A percentile compares a stretch with the other conserved stretches of the same genome.
These are phyloP conservation scores for Eolophus roseicapilla DNA, from an alignment of 2,113 vertebrate genomes.

Conservation along the genomic window DNA sequence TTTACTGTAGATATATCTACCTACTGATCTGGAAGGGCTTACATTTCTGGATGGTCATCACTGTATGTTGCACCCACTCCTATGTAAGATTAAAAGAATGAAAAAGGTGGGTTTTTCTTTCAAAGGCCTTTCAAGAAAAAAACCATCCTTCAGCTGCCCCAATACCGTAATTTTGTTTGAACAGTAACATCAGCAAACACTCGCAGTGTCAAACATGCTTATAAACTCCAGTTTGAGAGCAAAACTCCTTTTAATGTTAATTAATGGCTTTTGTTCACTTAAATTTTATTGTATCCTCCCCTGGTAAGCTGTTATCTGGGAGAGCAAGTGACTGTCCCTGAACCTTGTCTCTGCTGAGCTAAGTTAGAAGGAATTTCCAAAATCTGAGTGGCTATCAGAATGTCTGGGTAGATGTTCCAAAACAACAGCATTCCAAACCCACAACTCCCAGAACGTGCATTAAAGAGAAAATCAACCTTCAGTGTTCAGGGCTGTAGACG, in stretches of 20 bases:
- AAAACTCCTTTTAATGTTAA: background rate
- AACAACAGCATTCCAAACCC: background rate
- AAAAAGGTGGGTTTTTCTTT: background rate
- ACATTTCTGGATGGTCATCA: background rate
- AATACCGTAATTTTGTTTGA: background rate
- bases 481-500: accelerated
- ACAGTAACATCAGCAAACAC: background rate
- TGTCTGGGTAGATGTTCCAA: background rate
- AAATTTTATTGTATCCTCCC: background rate
- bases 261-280: background rate
- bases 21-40: background rate
- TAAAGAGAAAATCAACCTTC: background rate
- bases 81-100: background rate
- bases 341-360: background rate
- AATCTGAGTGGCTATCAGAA: background rate
- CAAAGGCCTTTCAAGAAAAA: background rate
- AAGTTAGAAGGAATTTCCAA: background rate
- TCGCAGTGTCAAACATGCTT: background rate
- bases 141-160: background rate
- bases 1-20: background rate
- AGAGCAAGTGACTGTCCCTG: background rate
- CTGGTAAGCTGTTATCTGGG: background rate
- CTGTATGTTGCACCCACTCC: background rate
- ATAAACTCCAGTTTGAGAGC: background rate
- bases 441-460: background rate